Base-by-base conservation (phyloP, 2,113 vertebrate species). In the Taurulus bubalis region DNA sequence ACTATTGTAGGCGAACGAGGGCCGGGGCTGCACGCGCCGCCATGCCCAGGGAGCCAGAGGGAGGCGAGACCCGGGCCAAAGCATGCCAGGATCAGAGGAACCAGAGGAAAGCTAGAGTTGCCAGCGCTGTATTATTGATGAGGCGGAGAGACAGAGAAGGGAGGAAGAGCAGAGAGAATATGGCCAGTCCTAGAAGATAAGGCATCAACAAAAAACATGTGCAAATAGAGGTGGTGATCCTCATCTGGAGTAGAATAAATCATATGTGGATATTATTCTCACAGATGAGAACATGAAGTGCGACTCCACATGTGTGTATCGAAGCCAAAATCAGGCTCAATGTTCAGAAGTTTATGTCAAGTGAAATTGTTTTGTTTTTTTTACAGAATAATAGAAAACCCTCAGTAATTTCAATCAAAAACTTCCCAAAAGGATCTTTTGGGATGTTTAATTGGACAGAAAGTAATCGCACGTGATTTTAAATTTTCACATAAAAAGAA, bases 111-210 rank as follows among this genome's bases (percentile, higher is more conserved):
- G 89, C 83, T 80, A 82, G 87, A 87, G 89, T 88, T 92, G 90
- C 85, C 89, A 92, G 84, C 60, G 1, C 81, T 93, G 90, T 92
- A 85, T 93, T 90, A 93, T 91, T 92, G 91, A 92, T 89, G 88
- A 89, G 86, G 56, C 14, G 28, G 83, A 75, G 85, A 75, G 84
- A 78, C 80, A 86, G 77, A 30, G 79, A 77, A 78, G 40, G 82
- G 71, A 53, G 81, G 66, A 42, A 53, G 77, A 32, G 53, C 12
- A 62, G 58, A 60, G 51, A 87, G 75, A 81, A 86, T 45, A 84
- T 87, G 87, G 84, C 77, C 51, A 36, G 18, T 77, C 32, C 60
- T 80, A 62, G 72, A 83, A 88, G 80, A 87, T 68, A 51, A 85
- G 30, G 77, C 71, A 71, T 77, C 79, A 53, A 86, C 58, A 82